Base-by-base conservation (phyloP, 2,888 invertebrate species). In the Watsonalla binaria region DNA sequence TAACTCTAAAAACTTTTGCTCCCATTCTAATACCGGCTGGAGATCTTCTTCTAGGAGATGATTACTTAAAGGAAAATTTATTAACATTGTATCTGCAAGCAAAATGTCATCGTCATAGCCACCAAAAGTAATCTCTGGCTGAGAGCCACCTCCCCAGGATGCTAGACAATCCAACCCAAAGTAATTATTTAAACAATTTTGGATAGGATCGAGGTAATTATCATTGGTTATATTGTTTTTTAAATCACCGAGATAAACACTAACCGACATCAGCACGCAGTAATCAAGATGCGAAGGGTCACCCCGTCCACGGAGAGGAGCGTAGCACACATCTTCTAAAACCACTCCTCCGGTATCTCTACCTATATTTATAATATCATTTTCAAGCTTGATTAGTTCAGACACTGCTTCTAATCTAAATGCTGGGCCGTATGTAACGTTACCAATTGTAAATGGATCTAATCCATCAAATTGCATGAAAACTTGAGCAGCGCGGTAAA, bases 401-500 rank as follows among this genome's bases (percentile, higher is more conserved):
- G 92, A 70, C 42, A 99, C 77, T 66, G 99, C 97, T 48, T 93
- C 92, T 57, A 93, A 76, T 68, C 95, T 93, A 78, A 95, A 97
- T 0, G 96, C 95, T 0, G 98, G 96, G 0, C 98, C 97, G 74
- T 95, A 96, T 5, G 92, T 88, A 0, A 86, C 64, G 14, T 91
- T 90, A 8, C 86, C 80, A 24, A 68, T 57, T 56, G 69, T 65
- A 61, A 90, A 84, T 6, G 82, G 59, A 0, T 90, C 82, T 45
- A 93, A 80, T 1, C 92, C 92, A 0, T 90, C 83, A 0, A 95
- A 86, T 73, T 93, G 95, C 39, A 99, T 92, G 68, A 96, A 98
- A 52, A 99, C 87, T 87, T 98, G 98, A 72, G 97, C 95, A 2
- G 96, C 95, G 52, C 98, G 92, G 79, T 96, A 97, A 83, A 98